A percentile compares a stretch with the other conserved stretches of the same genome.
These are phyloP conservation scores for Emydura subglobosa DNA, from an alignment of 2,113 vertebrate genomes.

Conservation along the genomic window DNA sequence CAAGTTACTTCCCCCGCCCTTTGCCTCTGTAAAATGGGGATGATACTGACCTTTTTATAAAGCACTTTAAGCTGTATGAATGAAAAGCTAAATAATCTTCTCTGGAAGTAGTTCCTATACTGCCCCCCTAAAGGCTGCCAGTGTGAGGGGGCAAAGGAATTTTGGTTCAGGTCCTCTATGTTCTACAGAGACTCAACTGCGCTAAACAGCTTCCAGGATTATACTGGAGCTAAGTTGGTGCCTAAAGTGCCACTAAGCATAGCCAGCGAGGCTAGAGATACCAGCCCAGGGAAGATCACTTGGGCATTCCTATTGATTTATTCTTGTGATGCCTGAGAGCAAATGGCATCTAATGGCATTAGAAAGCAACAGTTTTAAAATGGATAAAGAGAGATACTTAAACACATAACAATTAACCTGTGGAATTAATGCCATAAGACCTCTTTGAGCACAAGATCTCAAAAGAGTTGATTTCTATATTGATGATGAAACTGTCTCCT, in stretches of 20 bases:
- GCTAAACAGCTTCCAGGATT: not conserved
- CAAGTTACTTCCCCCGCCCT: not conserved
- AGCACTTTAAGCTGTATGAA: not conserved
- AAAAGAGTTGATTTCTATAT: constrained; percentile 3
- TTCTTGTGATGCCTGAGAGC: not conserved
- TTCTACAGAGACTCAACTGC: not conserved
- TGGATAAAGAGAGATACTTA: no score
- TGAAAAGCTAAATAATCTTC: not conserved
- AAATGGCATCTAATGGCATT: not conserved
- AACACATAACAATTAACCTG: not conserved
- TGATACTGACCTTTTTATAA: not conserved
- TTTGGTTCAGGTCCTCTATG: not conserved
- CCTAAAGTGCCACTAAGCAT: not conserved
- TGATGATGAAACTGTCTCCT: not conserved
- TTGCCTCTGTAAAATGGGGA: not conserved
- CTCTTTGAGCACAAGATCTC: not conserved
- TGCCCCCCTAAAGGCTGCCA: not conserved
- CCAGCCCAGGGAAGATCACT: not conserved
- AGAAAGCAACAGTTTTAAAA: not conserved
- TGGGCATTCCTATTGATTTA: not conserved
- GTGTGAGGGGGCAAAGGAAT: not conserved
- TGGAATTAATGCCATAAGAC: not conserved
- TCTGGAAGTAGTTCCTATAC: not conserved
- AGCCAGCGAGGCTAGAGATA: not conserved
- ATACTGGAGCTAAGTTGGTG: not conserved